A percentile compares a stretch with the other conserved stretches of the same genome.
phyloP scores from a whole-genome alignment of 1,140 invertebrate genomes.

The Drosophila navojoa region DNA sequence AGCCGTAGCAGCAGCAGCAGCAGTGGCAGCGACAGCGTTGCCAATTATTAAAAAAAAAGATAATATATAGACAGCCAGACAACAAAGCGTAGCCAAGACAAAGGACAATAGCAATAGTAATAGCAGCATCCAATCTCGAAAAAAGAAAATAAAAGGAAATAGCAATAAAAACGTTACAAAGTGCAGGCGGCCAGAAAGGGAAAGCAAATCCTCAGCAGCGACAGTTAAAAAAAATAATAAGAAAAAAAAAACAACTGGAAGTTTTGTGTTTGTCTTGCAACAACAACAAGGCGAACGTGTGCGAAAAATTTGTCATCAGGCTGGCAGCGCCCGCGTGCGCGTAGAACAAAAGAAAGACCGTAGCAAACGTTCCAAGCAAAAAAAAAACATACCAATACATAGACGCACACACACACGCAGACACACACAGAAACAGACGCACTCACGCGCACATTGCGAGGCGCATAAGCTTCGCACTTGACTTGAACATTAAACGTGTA shows the following conservation, averaged over 20 bases:
- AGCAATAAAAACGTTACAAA: slow-evolving; percentile 26
- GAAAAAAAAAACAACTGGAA: slow-evolving; percentile 46
- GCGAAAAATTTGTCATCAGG: slow-evolving; percentile 72
- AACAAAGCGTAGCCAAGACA: slow-evolving; percentile 43
- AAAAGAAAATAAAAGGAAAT: slow-evolving; percentile 51
- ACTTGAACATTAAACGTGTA: slow-evolving; percentile 76
- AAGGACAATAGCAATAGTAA: slow-evolving; percentile 31
- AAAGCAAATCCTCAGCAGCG: slow-evolving; percentile 36
- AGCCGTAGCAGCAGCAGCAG: background rate
- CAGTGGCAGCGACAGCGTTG: slow-evolving; percentile 7
- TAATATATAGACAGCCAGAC: slow-evolving; percentile 25
- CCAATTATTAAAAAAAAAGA: slow-evolving; percentile 45
- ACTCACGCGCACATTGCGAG: slow-evolving; percentile 59
- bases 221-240: slow-evolving; percentile 22
- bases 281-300: slow-evolving; percentile 27
- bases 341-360: slow-evolving; percentile 68
- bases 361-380: slow-evolving; percentile 43
- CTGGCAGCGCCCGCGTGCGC: slow-evolving; percentile 34
- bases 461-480: slow-evolving; percentile 73
- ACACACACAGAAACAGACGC: slow-evolving; percentile 32
- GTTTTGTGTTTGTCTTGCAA: slow-evolving; percentile 49
- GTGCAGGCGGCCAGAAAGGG: slow-evolving; percentile 26
- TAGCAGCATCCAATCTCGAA: slow-evolving; percentile 60
- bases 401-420: slow-evolving; percentile 17
- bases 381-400: slow-evolving; percentile 34